Evolutionary conservation across 2,888 invertebrate genomes (phyloP), one percentile per base, ranked within the genome.

Genomic region (Ornithoptera priamus): DNA sequence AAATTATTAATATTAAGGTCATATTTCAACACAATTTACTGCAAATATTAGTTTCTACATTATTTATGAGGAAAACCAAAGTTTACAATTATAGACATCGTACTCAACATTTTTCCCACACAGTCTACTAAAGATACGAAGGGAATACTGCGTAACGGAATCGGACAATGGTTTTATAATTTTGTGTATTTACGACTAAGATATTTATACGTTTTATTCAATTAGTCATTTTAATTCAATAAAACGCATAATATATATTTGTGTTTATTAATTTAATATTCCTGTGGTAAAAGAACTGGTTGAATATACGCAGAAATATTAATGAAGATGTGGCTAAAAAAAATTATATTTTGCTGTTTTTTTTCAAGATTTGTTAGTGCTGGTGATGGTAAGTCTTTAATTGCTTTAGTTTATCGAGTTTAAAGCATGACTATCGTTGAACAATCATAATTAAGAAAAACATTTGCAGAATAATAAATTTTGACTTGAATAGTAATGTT

Each of bases 311-410:
- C 46, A 46, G 12, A 46, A 46, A 42, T 12, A 46, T 46, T 15
- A 62, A 30, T 18, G 24, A 62, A 62, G 18, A 62, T 64, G 64
- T n/a, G 64, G n/a, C 30, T 64, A 3, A 12, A 64, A 57, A 57
- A 36, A 30, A 1, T 57, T 7, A 24, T 64, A 30, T 20, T 64
- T 57, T 57, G 56, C 20, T 64, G 20, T n/a, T 36, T 57, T 4
- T 0, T 64, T 56, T 20, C 56, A 36, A 57, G 36, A 30, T 39
- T 57, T 15, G 56, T 36, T 64, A 20, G 57, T 20, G 57, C n/a
- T 24, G 12, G 4, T 4, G 53, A 63, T 5, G 36, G 64, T 64
- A 22, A 64, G 64, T 57, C 39, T 64, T 10, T 6, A 50, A 1
- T 39, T 39, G 10, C 10, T 50, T 50, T 18, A 53, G 8, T n/a